Percentiles rank a stretch among this genome's conserved stretches.
These are phyloP conservation scores for Dicycla oo DNA, from an alignment of 2,888 invertebrate genomes.

Conservation along the genomic window DNA sequence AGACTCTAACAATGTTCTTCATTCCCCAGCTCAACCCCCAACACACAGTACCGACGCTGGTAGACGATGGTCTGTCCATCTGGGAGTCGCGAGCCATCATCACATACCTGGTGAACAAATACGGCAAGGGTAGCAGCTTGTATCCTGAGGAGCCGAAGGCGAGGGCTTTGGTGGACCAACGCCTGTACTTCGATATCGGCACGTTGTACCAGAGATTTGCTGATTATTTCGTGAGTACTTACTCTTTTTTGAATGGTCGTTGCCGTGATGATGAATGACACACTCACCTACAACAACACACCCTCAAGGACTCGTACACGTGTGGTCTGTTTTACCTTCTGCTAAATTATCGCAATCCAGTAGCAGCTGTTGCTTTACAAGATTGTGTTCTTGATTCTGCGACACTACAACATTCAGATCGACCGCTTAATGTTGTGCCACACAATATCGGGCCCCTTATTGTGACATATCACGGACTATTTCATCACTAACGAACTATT, in stretches of 20 bases:
- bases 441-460: neutral
- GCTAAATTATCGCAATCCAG: neutral
- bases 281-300: neutral
- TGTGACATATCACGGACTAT: neutral
- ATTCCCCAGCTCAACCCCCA: conserved; percentile 94
- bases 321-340: neutral
- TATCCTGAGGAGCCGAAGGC: conserved; percentile 95
- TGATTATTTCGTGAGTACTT: conserved; percentile 93
- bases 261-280: neutral
- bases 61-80: conserved; percentile 95
- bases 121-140: conserved; percentile 94
- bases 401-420: neutral
- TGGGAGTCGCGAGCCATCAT: conserved; percentile 97
- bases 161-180: conserved; percentile 94
- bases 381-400: neutral
- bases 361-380: neutral
- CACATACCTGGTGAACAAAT: conserved; percentile 94
- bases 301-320: neutral
- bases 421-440: neutral
- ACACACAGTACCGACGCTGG: conserved; percentile 95
- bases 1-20: conserved; percentile 3
- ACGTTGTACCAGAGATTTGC: conserved; percentile 93
- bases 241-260: conserved; percentile 1
- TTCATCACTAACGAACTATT: conserved; percentile 1
- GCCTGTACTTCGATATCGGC: conserved; percentile 95